Evolutionary conservation across 2,888 invertebrate species (phyloP).

Genomic region (Acrocyrtus sp.): DNA sequence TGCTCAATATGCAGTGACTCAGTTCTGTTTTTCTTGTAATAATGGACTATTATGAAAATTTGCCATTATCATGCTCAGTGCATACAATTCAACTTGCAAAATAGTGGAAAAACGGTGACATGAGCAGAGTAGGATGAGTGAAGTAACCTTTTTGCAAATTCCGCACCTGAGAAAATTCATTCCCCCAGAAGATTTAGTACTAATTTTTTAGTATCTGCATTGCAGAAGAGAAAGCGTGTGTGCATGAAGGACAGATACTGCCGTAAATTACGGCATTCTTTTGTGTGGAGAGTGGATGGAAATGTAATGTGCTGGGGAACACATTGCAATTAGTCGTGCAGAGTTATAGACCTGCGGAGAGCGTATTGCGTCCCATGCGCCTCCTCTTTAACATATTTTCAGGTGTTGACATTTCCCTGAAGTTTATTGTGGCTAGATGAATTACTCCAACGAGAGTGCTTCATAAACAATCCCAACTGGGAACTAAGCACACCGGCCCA

Average conservation of each 20-base stretch:
- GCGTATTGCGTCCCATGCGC: background rate
- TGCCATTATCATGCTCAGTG: too few relatives aligned
- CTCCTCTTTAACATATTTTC: background rate
- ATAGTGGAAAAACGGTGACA: too few relatives aligned
- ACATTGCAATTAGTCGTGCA: background rate
- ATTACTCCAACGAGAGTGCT: conserved; percentile 2
- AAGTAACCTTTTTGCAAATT: background rate
- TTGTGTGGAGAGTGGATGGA: too few relatives aligned
- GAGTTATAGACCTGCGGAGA: background rate
- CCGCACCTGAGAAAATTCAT: background rate
- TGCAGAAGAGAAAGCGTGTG: background rate
- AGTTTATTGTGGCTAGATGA: background rate
- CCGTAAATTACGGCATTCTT: background rate
- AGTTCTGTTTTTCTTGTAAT: too few relatives aligned
- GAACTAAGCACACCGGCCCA: background rate
- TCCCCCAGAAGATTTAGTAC: background rate
- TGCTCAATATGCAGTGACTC: too few relatives aligned
- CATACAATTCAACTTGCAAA: too few relatives aligned
- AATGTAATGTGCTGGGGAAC: background rate
- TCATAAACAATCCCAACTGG: too few relatives aligned
- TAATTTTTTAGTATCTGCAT: conserved; percentile 1
- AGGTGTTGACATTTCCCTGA: too few relatives aligned
- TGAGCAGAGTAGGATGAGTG: too few relatives aligned
- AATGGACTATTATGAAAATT: too few relatives aligned
- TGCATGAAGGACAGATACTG: background rate